Evolutionary conservation across 2,113 vertebrate genomes (phyloP), one percentile per base, ranked within the genome.

Genomic region (Rhineura floridana): DNA sequence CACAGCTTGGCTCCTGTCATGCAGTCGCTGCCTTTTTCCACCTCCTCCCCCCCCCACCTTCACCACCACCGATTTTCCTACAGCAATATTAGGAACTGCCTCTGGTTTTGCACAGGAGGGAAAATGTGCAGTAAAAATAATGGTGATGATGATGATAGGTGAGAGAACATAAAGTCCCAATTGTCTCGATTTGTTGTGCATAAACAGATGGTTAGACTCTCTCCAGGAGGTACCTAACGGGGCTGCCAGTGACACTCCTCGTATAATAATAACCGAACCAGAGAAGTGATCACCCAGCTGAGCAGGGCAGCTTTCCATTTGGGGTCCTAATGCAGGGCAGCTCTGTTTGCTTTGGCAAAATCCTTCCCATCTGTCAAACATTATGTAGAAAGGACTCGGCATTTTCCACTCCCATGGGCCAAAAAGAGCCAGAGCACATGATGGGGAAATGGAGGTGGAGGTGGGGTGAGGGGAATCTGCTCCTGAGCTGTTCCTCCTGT

Each of bases 341-440:
- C 15, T 67, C n/a, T 83, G 33, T 88, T 83, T 88, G 55, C 59
- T 76, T 88, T 88, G 87, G 87, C 80, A 88, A 77, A 83, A 50
- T 67, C 33, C 17, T n/a, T 39, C 80, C 81, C 80, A 76, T 83
- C 87, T 83, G 87, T 73, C 80, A 88, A 88, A 44, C 70, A 76
- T 83, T 88, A 77, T 83, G 83, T 80, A 83, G 70, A 65, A 42
- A 63, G 46, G 0, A 2, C 30, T 13, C 55, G 80, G 80, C 87
- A 83, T 33, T 88, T 88, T 83, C 87, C 87, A 88, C 21, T 76
- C 59, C 50, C 17, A 3, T 39, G 28, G 46, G 70, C 87, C 87
- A 88, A 76, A 65, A 83, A 65, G 62, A 83, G 15, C 55, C 44
- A 33, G 25, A 50, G 55, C 70, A 83, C 70, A 33, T 83, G 79